A percentile compares a stretch with the other conserved stretches of the same genome.
phyloP scores from a whole-genome alignment of 1,140 invertebrate species.

The Zophobas morio region DNA sequence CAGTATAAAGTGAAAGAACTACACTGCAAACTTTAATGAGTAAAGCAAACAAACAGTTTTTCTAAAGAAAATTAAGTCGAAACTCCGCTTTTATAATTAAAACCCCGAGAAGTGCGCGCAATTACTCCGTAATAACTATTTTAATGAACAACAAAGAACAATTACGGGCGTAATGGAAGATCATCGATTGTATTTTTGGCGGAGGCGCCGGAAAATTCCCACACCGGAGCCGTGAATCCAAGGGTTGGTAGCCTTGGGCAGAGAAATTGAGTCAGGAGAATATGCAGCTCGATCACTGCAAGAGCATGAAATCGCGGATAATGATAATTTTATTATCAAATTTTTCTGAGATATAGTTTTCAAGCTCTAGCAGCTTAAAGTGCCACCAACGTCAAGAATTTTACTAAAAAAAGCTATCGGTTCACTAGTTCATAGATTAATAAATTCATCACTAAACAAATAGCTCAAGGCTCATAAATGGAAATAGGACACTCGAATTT shows the following conservation, averaged over 20 bases:
- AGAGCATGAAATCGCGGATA: background rate
- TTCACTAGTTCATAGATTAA: too few relatives aligned
- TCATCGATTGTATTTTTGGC: slow-evolving; percentile 36
- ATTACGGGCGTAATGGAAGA: slow-evolving; percentile 16
- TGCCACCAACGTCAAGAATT: too few relatives aligned
- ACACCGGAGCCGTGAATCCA: background rate
- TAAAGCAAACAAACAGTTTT: slow-evolving; percentile 30
- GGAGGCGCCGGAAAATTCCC: slow-evolving; percentile 37
- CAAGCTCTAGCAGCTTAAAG: too few relatives aligned
- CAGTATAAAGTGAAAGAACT: slow-evolving; percentile 24
- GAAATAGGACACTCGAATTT: too few relatives aligned
- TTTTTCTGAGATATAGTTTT: too few relatives aligned
- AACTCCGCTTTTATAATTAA: slow-evolving; percentile 27
- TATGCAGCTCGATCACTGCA: slow-evolving; percentile 2
- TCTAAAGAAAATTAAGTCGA: slow-evolving; percentile 9
- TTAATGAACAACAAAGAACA: slow-evolving; percentile 34
- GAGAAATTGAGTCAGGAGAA: background rate
- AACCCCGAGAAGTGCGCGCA: slow-evolving; percentile 16
- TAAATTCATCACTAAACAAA: too few relatives aligned
- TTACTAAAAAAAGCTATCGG: too few relatives aligned
- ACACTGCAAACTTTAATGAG: slow-evolving; percentile 34
- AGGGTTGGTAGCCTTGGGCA: background rate
- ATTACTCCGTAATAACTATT: slow-evolving; percentile 42
- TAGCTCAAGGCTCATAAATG: too few relatives aligned
- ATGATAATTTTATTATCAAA: slow-evolving; percentile 17